These are phyloP conservation scores for Spisula subtruncata DNA, from an alignment of 2,888 invertebrate genomes.

Conservation along the genomic window DNA sequence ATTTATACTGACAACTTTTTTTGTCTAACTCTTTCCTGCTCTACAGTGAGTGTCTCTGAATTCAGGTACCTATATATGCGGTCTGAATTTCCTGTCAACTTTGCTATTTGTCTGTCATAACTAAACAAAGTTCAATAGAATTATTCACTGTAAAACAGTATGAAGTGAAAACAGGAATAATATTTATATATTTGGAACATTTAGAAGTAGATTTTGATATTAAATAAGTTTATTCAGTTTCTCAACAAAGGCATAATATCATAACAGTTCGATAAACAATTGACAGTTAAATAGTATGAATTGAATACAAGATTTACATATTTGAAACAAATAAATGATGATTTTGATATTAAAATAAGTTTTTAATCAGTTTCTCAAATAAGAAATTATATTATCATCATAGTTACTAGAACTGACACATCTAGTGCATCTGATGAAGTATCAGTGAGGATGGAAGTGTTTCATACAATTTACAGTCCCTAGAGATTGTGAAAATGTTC, in stretches of 20 bases:
- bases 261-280: neutral
- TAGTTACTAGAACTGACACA: neutral
- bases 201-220: neutral
- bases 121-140: neutral
- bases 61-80: too few relatives aligned
- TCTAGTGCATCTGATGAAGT: neutral
- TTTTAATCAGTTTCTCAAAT: neutral
- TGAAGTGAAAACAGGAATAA: neutral
- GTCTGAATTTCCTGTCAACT: too few relatives aligned
- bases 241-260: neutral
- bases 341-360: conserved; percentile 3
- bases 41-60: too few relatives aligned
- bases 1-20: too few relatives aligned
- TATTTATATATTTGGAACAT: neutral
- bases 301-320: neutral
- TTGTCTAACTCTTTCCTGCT: too few relatives aligned
- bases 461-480: conserved; percentile 4
- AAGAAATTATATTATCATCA: neutral
- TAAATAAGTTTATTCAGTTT: neutral
- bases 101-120: too few relatives aligned
- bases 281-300: neutral
- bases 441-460: too few relatives aligned
- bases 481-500: neutral
- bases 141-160: neutral
- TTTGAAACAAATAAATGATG: neutral